Conservation (phyloP, 2,113 vertebrate species). For the Chaenogobius annularis region DNA sequence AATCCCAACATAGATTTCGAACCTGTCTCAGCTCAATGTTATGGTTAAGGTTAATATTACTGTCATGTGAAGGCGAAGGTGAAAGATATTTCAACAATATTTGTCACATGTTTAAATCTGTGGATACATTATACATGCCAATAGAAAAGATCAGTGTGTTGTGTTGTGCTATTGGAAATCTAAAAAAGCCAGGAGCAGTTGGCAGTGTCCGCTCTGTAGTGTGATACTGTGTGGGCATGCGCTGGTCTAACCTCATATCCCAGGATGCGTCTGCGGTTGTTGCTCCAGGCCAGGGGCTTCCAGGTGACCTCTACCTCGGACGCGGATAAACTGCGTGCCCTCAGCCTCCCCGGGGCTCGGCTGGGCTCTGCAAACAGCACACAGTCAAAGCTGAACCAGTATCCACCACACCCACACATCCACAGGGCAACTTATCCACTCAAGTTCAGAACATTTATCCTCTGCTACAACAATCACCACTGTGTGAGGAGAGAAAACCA, state of each 20-base stretch:
- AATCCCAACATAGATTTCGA: too few species aligned
- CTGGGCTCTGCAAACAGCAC: slow-evolving; percentile 81
- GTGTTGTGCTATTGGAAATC: not conserved
- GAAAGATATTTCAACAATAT: too few species aligned
- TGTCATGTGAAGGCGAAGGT: too few species aligned
- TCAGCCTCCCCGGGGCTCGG: slow-evolving; percentile 82
- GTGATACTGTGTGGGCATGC: slow-evolving; percentile 45
- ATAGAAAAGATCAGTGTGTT: slow-evolving; percentile 17
- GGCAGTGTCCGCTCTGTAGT: slow-evolving; percentile 21
- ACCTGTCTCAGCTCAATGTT: too few species aligned
- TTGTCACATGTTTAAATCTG: not conserved
- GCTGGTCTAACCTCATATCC: slow-evolving; percentile 90
- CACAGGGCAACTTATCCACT: slow-evolving; percentile 8
- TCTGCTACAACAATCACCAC: not conserved
- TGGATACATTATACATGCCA: not conserved
- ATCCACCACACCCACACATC: slow-evolving; percentile 38
- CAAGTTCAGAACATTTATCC: slow-evolving; percentile 1
- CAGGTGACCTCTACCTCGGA: slow-evolving; percentile 90
- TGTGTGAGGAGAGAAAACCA: not conserved
- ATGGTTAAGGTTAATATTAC: too few species aligned
- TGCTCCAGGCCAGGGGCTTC: slow-evolving; percentile 84
- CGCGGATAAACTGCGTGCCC: slow-evolving; percentile 87
- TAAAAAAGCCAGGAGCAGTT: slow-evolving; percentile 25
- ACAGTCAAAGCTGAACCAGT: slow-evolving; percentile 1
- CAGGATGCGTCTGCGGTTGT: slow-evolving; percentile 87